Conservation (phyloP, 1,140 invertebrate species). For the Lepidotrigona ventralis region DNA sequence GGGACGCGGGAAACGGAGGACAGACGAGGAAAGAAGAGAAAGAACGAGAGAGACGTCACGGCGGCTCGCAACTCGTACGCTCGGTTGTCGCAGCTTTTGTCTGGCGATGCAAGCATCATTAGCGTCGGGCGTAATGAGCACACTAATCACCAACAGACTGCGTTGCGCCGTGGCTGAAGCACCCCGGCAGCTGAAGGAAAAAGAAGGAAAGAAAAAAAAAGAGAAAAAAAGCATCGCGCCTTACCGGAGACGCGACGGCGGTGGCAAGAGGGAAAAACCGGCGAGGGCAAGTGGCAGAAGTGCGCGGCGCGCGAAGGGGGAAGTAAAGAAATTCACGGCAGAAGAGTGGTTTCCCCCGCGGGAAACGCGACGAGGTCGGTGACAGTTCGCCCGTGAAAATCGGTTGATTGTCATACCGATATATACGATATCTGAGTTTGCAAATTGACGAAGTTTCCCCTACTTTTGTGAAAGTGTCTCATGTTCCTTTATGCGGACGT, state of each 20-base stretch:
- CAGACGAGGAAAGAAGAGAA: not conserved
- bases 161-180: slow-evolving; percentile 49
- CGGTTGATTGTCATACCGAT: not conserved
- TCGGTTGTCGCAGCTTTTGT: slow-evolving; percentile 71
- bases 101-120: slow-evolving; percentile 75
- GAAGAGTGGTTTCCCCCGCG: slow-evolving; percentile 27
- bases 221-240: slow-evolving; percentile 43
- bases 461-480: not conserved
- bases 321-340: slow-evolving; percentile 40
- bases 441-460: not conserved
- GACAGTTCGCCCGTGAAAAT: not conserved
- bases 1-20: not conserved
- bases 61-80: slow-evolving; percentile 47
- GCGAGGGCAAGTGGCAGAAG: slow-evolving; percentile 61
- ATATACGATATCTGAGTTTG: not conserved
- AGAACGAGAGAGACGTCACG: slow-evolving; percentile 14
- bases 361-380: slow-evolving; percentile 15
- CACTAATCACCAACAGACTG: slow-evolving; percentile 76
- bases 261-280: slow-evolving; percentile 55
- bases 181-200: slow-evolving; percentile 44
- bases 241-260: slow-evolving; percentile 56
- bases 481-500: not conserved
- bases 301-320: slow-evolving; percentile 40
- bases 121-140: slow-evolving; percentile 77
- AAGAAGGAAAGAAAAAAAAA: slow-evolving; percentile 12